Percentiles rank a stretch among this genome's conserved stretches.
Evolutionary conservation across 1,140 invertebrate species (phyloP).

Genomic region (Linepithema humile): DNA sequence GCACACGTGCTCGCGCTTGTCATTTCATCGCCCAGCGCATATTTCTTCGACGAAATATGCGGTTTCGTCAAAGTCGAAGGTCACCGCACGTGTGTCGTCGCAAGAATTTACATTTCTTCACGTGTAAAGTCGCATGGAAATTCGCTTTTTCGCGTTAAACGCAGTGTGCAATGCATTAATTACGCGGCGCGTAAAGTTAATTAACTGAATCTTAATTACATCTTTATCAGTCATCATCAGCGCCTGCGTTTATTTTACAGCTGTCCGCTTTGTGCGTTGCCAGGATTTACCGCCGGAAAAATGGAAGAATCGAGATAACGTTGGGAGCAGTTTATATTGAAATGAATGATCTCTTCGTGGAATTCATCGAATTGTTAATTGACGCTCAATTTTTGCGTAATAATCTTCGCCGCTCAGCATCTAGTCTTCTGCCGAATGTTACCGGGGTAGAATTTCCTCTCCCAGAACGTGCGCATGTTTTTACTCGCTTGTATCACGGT

Average conservation of each 20-base stretch:
- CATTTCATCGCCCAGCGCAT: not conserved
- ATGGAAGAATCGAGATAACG: not conserved
- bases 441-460: not conserved
- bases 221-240: not conserved
- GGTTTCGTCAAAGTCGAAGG: not conserved
- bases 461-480: not conserved
- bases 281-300: not conserved
- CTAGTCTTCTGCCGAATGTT: not conserved
- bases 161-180: not conserved
- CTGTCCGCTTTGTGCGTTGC: not conserved
- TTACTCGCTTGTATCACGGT: constrained; percentile 25
- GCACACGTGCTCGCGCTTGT: constrained; percentile 62
- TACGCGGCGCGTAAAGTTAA: too few relatives aligned
- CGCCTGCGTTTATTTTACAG: not conserved
- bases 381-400: not conserved
- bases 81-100: not conserved
- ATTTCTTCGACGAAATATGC: not conserved
- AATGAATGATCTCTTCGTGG: not conserved
- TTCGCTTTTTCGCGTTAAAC: not conserved
- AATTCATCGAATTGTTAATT: not conserved
- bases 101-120: not conserved
- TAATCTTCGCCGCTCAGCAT: not conserved
- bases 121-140: not conserved
- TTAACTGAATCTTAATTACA: not conserved
- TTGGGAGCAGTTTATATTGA: not conserved